Evolutionary conservation across 2,797 vertebrate species (phyloP).

Genomic region (Emys orbicularis): DNA sequence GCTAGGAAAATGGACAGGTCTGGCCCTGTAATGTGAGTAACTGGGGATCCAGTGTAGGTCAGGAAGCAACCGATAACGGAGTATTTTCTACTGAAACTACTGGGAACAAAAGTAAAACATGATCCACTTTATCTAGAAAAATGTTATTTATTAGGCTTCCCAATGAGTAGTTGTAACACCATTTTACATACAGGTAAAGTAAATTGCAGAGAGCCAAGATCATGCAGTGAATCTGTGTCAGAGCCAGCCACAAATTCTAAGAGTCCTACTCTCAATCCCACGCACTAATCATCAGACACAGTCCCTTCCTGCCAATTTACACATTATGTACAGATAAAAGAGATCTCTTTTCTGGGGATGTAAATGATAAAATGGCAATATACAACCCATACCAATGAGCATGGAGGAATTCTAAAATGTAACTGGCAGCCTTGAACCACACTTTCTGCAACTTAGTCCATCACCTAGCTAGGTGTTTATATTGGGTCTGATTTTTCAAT

Average conservation of each 20-base stretch:
- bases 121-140: neutral
- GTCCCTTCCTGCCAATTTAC: neutral
- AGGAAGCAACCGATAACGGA: neutral
- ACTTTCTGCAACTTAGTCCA: no score
- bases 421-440: no score
- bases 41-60: neutral
- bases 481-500: neutral
- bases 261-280: no score
- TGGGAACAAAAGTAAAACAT: neutral
- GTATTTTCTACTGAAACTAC: neutral
- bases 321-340: neutral
- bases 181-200: neutral
- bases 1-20: conserved; percentile 40
- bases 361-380: neutral
- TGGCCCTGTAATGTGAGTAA: neutral
- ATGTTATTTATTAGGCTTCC: neutral
- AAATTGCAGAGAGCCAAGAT: neutral
- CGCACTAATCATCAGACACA: neutral
- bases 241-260: neutral
- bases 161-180: neutral
- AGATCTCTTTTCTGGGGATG: neutral
- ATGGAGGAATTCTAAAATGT: no score
- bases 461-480: no score
- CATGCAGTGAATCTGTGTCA: neutral
- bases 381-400: neutral